phyloP scores from a whole-genome alignment of 2,113 vertebrate genomes.

The Amazona vittata region DNA sequence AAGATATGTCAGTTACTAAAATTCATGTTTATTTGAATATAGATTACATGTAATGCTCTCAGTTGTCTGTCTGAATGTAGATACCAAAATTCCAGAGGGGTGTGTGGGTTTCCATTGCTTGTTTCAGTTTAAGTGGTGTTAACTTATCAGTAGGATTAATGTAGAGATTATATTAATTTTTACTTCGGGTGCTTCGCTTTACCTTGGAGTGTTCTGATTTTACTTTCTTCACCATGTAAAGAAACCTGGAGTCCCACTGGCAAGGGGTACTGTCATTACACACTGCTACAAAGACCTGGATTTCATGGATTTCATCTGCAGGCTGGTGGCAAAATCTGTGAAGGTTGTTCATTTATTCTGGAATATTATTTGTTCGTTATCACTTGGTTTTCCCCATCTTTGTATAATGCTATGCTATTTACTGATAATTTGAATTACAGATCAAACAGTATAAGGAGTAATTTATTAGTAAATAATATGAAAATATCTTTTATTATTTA shows the following conservation, averaged over 20 bases:
- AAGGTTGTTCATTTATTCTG: constrained; percentile 78
- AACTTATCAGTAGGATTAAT: background rate
- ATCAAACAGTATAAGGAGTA: background rate
- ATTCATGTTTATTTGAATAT: background rate
- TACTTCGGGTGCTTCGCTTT: background rate
- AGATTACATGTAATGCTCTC: background rate
- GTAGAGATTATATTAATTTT: background rate
- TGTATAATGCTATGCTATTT: background rate
- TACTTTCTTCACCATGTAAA: constrained; percentile 39
- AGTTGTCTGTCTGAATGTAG: background rate
- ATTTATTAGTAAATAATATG: background rate
- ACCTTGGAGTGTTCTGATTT: background rate
- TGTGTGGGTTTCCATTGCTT: background rate
- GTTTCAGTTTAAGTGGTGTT: background rate
- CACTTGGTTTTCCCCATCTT: background rate
- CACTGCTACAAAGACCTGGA: constrained; percentile 93
- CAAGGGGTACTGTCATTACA: constrained; percentile 86
- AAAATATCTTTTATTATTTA: background rate
- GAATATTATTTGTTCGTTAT: background rate
- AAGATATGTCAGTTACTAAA: background rate
- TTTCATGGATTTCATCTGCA: constrained; percentile 97
- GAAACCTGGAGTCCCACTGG: constrained; percentile 91
- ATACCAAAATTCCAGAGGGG: background rate
- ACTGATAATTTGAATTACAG: background rate
- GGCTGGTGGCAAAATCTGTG: constrained; percentile 84